Evolutionary conservation across 2,113 vertebrate genomes (phyloP).

Genomic region (Perca fluviatilis): DNA sequence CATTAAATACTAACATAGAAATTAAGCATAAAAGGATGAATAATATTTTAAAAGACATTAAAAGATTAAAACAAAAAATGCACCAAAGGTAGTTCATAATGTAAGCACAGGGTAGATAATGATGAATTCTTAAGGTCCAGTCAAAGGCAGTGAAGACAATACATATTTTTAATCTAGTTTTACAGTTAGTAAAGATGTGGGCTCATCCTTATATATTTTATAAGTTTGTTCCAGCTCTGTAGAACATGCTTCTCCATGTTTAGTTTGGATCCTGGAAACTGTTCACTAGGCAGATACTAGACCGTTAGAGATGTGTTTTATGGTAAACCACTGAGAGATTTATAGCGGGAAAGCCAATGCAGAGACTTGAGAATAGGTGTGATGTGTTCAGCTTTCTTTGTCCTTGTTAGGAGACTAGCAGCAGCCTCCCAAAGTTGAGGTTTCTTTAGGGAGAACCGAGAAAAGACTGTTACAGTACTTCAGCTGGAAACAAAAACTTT

Average conservation of each 20-base stretch:
- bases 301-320: neutral
- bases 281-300: neutral
- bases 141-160: neutral
- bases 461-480: neutral
- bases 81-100: neutral
- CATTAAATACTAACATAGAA: neutral
- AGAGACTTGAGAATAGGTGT: neutral
- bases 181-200: neutral
- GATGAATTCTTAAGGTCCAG: neutral
- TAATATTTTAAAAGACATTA: neutral
- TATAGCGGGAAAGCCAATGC: neutral
- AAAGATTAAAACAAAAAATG: neutral
- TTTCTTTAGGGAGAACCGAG: neutral
- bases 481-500: neutral
- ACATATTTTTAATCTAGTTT: neutral
- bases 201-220: neutral
- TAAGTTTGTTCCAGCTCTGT: neutral
- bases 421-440: neutral
- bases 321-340: neutral
- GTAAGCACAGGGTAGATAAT: neutral
- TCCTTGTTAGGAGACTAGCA: neutral
- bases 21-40: neutral
- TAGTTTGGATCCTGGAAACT: neutral
- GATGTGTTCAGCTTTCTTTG: neutral
- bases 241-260: neutral